Conservation (phyloP, 1,140 invertebrate species). For the Brachystomella parvula region DNA sequence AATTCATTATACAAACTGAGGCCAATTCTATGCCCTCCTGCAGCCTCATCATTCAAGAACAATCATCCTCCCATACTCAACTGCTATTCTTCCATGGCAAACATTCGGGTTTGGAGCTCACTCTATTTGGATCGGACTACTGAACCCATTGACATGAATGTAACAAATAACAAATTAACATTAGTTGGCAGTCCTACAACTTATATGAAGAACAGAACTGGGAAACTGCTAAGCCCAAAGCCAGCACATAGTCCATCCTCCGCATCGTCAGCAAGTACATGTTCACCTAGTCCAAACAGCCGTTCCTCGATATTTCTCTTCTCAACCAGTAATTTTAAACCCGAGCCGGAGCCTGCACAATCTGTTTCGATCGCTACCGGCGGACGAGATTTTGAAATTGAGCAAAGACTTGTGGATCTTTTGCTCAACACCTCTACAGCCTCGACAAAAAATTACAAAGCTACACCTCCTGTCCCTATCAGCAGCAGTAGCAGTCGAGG, state of each 20-base stretch:
- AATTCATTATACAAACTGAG: conserved; percentile 34
- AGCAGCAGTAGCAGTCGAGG: neutral
- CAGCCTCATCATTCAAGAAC: neutral
- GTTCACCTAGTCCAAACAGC: neutral
- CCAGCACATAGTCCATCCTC: too few relatives aligned
- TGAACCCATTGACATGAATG: conserved; percentile 3
- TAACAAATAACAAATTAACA: neutral
- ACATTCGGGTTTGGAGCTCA: conserved; percentile 28
- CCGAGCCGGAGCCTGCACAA: neutral
- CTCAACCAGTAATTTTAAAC: neutral
- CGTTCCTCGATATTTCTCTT: neutral
- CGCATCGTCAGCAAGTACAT: too few relatives aligned
- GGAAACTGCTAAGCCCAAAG: neutral
- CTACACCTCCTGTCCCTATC: neutral
- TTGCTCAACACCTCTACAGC: conserved; percentile 19
- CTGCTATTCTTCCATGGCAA: conserved; percentile 24
- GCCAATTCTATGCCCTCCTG: conserved; percentile 24
- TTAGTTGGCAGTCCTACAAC: conserved; percentile 19
- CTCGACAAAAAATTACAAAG: conserved; percentile 24
- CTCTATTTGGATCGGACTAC: conserved; percentile 26
- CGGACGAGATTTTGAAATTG: conserved; percentile 20
- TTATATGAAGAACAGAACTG: neutral
- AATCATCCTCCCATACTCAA: neutral
- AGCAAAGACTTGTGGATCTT: conserved; percentile 30
- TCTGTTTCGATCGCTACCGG: conserved; percentile 3